Evolutionary conservation across 30 jellyfish, hydroid and myxozoan species (phyloP).

Genomic region (Cassiopea xamachana): DNA sequence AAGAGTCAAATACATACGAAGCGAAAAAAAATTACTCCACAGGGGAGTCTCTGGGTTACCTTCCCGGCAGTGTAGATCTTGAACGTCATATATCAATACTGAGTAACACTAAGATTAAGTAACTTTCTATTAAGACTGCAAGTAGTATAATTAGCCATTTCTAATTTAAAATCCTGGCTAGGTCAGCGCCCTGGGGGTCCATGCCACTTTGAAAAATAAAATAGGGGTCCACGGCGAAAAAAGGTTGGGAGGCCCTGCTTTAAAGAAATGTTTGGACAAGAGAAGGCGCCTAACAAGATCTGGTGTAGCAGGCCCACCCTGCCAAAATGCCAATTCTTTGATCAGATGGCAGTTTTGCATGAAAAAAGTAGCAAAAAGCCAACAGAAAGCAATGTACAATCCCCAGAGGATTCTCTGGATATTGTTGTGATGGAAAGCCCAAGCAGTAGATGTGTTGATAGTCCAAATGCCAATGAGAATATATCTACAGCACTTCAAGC

Average conservation of each 20-base stretch:
- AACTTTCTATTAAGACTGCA: background rate
- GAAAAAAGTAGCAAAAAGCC: too few relatives aligned
- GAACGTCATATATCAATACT: background rate
- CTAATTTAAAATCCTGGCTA: background rate
- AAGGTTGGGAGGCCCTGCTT: background rate
- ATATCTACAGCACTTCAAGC: too few relatives aligned
- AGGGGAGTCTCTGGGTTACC: background rate
- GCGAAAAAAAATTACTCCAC: background rate
- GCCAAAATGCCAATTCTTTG: too few relatives aligned
- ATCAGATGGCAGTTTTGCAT: too few relatives aligned
- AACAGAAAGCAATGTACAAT: too few relatives aligned
- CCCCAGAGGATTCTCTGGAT: too few relatives aligned
- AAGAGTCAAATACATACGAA: background rate
- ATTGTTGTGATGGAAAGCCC: too few relatives aligned
- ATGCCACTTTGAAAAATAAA: background rate
- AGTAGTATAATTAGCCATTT: background rate
- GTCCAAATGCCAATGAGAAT: too few relatives aligned
- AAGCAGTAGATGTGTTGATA: too few relatives aligned
- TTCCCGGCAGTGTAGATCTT: background rate
- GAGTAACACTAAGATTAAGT: background rate
- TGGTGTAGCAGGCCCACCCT: too few relatives aligned
- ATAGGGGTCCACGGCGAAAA: background rate
- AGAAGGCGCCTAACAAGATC: too few relatives aligned
- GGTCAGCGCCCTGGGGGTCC: conserved; percentile 1
- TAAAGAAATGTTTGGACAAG: too few relatives aligned